These are phyloP conservation scores for Melierax canorus DNA, from an alignment of 2,113 vertebrate genomes.

Conservation along the genomic window DNA sequence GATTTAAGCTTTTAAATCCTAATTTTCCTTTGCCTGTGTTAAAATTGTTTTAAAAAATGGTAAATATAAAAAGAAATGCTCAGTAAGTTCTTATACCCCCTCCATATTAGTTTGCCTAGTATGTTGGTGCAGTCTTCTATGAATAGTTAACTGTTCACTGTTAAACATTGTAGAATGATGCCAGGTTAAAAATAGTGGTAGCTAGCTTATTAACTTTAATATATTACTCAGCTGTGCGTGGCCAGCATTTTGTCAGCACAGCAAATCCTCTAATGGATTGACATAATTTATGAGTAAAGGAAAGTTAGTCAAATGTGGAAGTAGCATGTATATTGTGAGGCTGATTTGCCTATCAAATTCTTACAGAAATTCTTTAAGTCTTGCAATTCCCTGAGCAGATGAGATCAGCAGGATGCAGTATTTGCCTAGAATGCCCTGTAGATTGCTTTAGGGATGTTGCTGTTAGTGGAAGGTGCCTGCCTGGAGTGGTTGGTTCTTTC, in stretches of 20 bases:
- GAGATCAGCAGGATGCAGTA: neutral
- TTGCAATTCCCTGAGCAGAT: neutral
- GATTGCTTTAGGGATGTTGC: neutral
- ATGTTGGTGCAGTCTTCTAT: neutral
- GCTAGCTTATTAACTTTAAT: slow-evolving; percentile 52
- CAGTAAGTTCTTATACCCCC: neutral
- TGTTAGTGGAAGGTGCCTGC: neutral
- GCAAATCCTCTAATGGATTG: slow-evolving; percentile 38
- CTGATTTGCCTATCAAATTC: neutral
- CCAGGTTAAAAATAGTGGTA: slow-evolving; percentile 49
- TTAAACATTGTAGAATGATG: neutral
- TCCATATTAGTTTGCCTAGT: neutral
- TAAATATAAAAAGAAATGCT: neutral
- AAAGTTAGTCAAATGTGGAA: slow-evolving; percentile 7
- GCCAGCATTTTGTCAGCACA: slow-evolving; percentile 52
- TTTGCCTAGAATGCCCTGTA: neutral
- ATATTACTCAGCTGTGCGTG: neutral
- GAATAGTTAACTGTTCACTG: slow-evolving; percentile 44
- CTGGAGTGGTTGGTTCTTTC: neutral
- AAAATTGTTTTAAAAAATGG: neutral
- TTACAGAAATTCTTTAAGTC: neutral
- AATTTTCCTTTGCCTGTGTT: neutral
- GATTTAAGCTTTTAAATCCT: neutral
- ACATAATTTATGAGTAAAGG: slow-evolving; percentile 39
- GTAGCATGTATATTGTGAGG: neutral